phyloP scores from a whole-genome alignment of 2,797 vertebrate species.

The Numenius phaeopus region DNA sequence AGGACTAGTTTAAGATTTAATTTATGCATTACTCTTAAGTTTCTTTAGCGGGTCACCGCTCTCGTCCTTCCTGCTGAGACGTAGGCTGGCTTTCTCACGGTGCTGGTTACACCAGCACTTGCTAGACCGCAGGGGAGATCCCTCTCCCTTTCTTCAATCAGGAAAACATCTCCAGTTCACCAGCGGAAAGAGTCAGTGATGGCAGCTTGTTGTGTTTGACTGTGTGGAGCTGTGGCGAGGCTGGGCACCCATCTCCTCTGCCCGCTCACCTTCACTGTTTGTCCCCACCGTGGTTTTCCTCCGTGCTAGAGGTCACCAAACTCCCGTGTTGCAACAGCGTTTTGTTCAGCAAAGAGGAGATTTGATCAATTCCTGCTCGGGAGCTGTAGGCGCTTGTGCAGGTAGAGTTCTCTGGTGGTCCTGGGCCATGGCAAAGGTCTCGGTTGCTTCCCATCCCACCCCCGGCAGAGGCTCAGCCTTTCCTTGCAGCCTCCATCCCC shows the following conservation, averaged over 20 bases:
- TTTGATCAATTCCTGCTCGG: background rate
- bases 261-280: background rate
- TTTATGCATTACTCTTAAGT: background rate
- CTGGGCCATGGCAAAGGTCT: background rate
- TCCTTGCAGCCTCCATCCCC: background rate
- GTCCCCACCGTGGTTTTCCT: rapidly evolving
- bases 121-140: background rate
- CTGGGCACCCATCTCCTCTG: background rate
- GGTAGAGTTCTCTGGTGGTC: background rate
- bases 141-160: background rate
- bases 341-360: background rate
- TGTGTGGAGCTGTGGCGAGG: background rate
- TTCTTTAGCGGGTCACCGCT: background rate
- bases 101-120: rapidly evolving
- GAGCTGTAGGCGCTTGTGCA: background rate
- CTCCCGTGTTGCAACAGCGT: rapidly evolving
- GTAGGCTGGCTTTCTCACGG: background rate
- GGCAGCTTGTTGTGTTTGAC: background rate
- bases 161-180: background rate
- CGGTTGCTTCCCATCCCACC: rapidly evolving
- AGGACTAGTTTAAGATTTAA: background rate
- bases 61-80: background rate
- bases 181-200: background rate
- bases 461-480: background rate
- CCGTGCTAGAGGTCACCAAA: background rate